Evolutionary conservation across 2,888 invertebrate genomes (phyloP).

Genomic region (Rhogogaster chlorosoma): DNA sequence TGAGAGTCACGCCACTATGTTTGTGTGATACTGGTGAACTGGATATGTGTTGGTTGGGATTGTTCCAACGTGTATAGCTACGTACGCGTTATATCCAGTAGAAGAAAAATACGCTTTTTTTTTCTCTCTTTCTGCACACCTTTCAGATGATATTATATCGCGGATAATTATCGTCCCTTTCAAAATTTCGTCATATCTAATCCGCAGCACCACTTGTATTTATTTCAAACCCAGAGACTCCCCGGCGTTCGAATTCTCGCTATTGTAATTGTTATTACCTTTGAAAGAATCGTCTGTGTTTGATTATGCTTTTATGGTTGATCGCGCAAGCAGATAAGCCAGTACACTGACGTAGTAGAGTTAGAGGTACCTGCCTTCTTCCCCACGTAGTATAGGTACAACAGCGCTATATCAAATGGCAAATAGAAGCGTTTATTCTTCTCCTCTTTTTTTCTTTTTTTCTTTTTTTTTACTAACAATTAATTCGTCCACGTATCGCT

Average conservation of each 20-base stretch:
- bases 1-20: conserved; percentile 59
- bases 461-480: not conserved
- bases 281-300: conserved; percentile 29
- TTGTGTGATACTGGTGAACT: not conserved
- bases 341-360: not conserved
- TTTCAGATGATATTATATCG: not conserved
- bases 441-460: not conserved
- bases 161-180: not conserved
- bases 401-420: not conserved
- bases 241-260: not conserved
- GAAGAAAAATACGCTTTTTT: not conserved
- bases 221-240: not conserved
- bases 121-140: not conserved
- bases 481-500: not conserved
- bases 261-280: conserved; percentile 14
- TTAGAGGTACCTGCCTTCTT: not conserved
- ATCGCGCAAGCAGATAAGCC: conserved; percentile 30
- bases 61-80: not conserved
- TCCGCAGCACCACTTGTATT: not conserved
- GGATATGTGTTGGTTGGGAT: not conserved
- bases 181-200: not conserved
- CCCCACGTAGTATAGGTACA: not conserved
- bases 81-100: not conserved
- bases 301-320: conserved; percentile 41
- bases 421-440: not conserved